Base-by-base conservation (phyloP, 1,140 invertebrate species). In the Semibalanus balanoides region DNA sequence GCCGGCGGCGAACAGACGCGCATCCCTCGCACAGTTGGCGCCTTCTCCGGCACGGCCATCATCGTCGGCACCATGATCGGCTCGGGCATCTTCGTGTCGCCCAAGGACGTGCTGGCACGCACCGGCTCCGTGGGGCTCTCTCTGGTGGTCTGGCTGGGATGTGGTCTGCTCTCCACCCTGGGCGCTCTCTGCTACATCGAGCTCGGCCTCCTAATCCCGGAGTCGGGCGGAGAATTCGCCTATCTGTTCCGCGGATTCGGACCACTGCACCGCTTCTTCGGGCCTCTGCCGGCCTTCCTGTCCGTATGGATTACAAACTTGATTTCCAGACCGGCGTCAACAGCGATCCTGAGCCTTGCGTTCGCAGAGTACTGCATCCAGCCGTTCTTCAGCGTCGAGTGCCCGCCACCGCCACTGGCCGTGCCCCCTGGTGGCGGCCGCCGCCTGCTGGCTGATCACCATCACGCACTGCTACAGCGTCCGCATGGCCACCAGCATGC, bases 11-110 rank as follows among this genome's bases (percentile, higher is more conserved):
- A n/a, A n/a, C n/a, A 40, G 35, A 40, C 35, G 35, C 35, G 35
- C 35, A 40, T 40, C 35, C 35, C 35, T 5, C 69, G 69, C 28
- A 70, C 25, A 9, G 25, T 70, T 5, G 69, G 69, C 69, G 25
- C 28, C 25, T 70, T 70, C 28, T 70, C 69, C 7, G 93, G 93
- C 17, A 90, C 93, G 40, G 91, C 92, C 69, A 92, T 95, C 76
- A 94, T 95, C 81, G 84, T 95, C 77, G 93, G 93, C 72, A 93
- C 94, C 40, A 95, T 95, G 79, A 91, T 95, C 80, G 94, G 94
- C 3, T 93, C 92, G 74, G 93, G 93, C 83, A 86, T 85, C 64
- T 85, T 85, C 76, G 83, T 85, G 35, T 81, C 83, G 9, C 85
- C 84, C 0, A 86, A 83, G 79, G 86, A 85, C 25, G 86, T 87